A percentile compares a stretch with the other conserved stretches of the same genome.
Evolutionary conservation across 2,888 invertebrate genomes (phyloP).

Genomic region (Operophtera brumata): DNA sequence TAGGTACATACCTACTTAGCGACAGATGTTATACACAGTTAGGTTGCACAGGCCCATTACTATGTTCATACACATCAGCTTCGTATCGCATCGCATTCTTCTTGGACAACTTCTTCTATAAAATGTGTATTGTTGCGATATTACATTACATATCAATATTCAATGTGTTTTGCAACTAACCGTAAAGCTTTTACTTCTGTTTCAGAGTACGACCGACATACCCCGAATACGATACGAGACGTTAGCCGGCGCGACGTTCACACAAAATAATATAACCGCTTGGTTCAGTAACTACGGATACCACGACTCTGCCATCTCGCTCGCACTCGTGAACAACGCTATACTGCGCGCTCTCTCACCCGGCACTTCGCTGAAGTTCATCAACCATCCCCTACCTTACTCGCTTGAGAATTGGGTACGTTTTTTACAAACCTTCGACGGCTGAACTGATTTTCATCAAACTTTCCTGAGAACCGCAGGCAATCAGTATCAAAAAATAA

Average conservation of each 20-base stretch:
- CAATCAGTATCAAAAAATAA: too few relatives aligned
- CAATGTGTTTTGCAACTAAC: background rate
- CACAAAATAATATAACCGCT: constrained; percentile 74
- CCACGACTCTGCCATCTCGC: constrained; percentile 86
- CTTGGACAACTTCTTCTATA: too few relatives aligned
- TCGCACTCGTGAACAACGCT: constrained; percentile 84
- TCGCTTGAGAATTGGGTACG: constrained; percentile 81
- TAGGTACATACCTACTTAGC: too few relatives aligned
- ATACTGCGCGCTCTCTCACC: constrained; percentile 74
- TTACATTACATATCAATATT: too few relatives aligned
- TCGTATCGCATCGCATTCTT: too few relatives aligned
- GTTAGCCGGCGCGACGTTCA: constrained; percentile 81
- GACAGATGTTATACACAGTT: too few relatives aligned
- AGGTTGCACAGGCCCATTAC: too few relatives aligned
- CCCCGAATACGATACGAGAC: constrained; percentile 74
- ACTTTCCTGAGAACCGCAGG: too few relatives aligned
- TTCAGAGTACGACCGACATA: constrained; percentile 57
- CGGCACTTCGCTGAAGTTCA: constrained; percentile 67
- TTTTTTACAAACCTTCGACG: too few relatives aligned
- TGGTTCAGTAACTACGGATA: constrained; percentile 91
- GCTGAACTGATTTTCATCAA: too few relatives aligned
- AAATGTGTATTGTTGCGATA: too few relatives aligned
- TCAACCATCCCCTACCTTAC: constrained; percentile 87
- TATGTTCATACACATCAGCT: too few relatives aligned
- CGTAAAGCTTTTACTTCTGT: background rate